Evolutionary conservation across 2,797 vertebrate species (phyloP), one percentile per base, ranked within the genome.

Genomic region (Coccyzus lansbergi): DNA sequence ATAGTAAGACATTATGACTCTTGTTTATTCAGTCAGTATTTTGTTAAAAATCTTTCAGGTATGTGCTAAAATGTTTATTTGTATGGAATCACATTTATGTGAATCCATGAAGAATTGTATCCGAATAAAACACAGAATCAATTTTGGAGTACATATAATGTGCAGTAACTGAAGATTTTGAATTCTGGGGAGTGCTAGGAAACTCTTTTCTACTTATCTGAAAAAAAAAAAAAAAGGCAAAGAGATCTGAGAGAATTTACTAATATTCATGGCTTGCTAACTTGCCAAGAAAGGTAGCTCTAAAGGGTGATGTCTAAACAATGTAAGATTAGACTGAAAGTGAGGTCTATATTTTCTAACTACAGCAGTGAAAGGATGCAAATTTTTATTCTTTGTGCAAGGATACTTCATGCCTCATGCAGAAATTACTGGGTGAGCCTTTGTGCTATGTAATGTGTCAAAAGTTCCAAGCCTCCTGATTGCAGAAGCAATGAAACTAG

Each of bases 401-500:
- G 51, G n/a, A 3, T 75, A 36, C 40, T 78, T 53, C 12, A 6
- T 28, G 26, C 19, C 20, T 79, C 6, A 1, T 2, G 6, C 9
- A 72, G 51, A 26, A 89, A 24, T 49, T 76, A 17, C 3, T 82
- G 46, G 2, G 7, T 72, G 9, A 69, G 2, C 6, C 7, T 25
- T 64, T 67, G 17, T 29, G 19, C 1, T 24, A 5, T 33, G 7
- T 18, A 25, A 6, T 18, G 29, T 10, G 51, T 46, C 40, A 19
- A 65, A 52, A 76, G n/a, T 40, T 42, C 12, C 48, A 26, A 70
- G 15, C 25, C 36, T 78, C 64, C 49, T 56, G 9, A 26, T 15
- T 0, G 0, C 0, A 68, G 22, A 44, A 75, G 21, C 26, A 46
- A 10, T 40, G 60, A 70, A 76, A 60, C 53, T 36, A n/a, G 12